Base-by-base conservation (phyloP, 1,140 invertebrate genomes). In the Laodelphax striatellus region DNA sequence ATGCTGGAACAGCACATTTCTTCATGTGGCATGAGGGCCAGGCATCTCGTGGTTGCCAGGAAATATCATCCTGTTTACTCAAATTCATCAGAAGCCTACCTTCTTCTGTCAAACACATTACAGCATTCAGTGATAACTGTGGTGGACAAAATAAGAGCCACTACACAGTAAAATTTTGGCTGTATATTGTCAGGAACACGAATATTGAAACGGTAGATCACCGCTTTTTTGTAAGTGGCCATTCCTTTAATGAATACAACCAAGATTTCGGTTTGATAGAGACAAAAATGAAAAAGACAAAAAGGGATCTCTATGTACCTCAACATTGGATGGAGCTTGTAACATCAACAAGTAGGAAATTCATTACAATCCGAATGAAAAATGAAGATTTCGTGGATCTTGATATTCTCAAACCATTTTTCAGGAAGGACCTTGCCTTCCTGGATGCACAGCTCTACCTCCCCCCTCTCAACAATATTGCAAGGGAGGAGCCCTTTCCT, bases 161-260 rank as follows among this genome's bases (percentile, higher is more conserved):
- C 22, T 19, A 44, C 11, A 62, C 57, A 10, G 54, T 64, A n/a
- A 54, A 58, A 55, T 63, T 66, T 64, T 66, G 64, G 63, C 31
- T 62, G 38, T 66, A 62, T 60, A 38, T 66, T 52, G 55, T 64
- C 9, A 58, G 34, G 14, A 66, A 64, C 28, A 62, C 63, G 42
- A 19, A 54, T 9, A 58, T 64, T 44, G 60, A 63, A 54, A 56
- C 52, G 41, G 55, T 66, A 3, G 61, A 66, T 53, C 60, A 66
- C 55, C 52, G 52, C n/a, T 62, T 64, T 54, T 56, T 64, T 31
- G 19, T 54, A 24, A 44, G 43, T 64, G 63, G 61, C 14, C 64
- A 66, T 57, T 64, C 61, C 24, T 62, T 53, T 28, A 64, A 54
- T 42, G 60, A 65, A 58, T 65, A 59, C 62, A 60, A 64, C 50